Evolutionary conservation across 2,888 invertebrate species (phyloP).

Genomic region (Drosophila recens): DNA sequence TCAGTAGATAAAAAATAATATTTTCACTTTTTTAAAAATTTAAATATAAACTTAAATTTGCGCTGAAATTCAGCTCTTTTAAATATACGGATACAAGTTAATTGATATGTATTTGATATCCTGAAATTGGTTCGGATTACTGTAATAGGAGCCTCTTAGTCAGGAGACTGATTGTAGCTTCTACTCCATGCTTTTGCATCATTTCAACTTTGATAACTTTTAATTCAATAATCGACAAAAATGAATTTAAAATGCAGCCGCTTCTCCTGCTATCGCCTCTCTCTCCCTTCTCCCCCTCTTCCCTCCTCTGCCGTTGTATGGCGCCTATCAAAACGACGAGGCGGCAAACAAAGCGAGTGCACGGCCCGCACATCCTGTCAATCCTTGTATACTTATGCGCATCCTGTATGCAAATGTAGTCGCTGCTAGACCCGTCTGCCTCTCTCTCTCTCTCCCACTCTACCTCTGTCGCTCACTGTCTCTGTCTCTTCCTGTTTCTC

Average conservation of each 20-base stretch:
- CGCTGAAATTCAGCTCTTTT: too few species aligned
- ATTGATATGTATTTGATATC: not conserved
- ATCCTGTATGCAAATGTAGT: slow-evolving; percentile 73
- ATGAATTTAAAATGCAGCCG: slow-evolving; percentile 41
- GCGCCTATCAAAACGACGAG: slow-evolving; percentile 32
- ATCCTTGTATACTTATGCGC: slow-evolving; percentile 76
- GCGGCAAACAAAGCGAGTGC: slow-evolving; percentile 65
- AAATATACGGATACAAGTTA: too few species aligned
- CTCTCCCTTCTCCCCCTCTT: not conserved
- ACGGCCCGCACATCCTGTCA: slow-evolving; percentile 79
- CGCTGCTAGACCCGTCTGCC: slow-evolving; percentile 16
- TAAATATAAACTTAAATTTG: too few species aligned
- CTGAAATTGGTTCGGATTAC: not conserved
- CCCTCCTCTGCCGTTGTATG: not conserved
- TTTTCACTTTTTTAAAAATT: too few species aligned
- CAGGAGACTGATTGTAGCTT: too few species aligned
- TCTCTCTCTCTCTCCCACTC: slow-evolving; percentile 21
- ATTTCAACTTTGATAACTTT: slow-evolving; percentile 22
- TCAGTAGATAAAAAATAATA: too few species aligned
- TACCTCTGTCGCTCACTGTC: slow-evolving; percentile 16
- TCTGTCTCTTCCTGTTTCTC: slow-evolving; percentile 16
- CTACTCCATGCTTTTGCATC: too few species aligned
- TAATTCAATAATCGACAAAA: slow-evolving; percentile 47
- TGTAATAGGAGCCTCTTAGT: not conserved
- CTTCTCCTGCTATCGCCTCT: not conserved